Evolutionary conservation across 2,113 vertebrate species (phyloP).

Genomic region (Prionailurus viverrinus): DNA sequence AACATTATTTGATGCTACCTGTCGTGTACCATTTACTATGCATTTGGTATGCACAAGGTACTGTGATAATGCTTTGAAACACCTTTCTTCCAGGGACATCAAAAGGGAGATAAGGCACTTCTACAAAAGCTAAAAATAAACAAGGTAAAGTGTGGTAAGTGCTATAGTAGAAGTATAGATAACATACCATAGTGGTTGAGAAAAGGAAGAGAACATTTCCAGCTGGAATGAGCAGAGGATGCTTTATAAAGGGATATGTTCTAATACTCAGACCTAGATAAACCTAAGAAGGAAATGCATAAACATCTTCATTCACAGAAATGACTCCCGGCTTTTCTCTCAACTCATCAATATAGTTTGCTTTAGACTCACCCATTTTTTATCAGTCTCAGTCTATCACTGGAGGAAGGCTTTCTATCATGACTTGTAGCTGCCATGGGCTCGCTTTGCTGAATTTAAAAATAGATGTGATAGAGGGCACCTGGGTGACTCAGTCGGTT

Average conservation of each 20-base stretch:
- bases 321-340: neutral
- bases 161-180: neutral
- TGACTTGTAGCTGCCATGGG: neutral
- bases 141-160: neutral
- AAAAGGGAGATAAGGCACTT: neutral
- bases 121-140: neutral
- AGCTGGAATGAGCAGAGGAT: neutral
- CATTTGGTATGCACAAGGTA: neutral
- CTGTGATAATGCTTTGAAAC: conserved; percentile 1
- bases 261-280: neutral
- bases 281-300: neutral
- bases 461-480: neutral
- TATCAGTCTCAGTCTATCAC: neutral
- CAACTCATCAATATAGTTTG: neutral
- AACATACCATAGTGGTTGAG: neutral
- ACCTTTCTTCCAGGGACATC: neutral
- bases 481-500: too few species aligned
- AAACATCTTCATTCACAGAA: neutral
- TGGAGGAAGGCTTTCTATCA: neutral
- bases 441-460: neutral
- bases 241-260: neutral
- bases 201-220: neutral
- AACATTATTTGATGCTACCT: neutral
- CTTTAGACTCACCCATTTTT: neutral
- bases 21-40: neutral